These are phyloP conservation scores for Protobothrops mucrosquamatus DNA, from an alignment of 2,113 vertebrate species.

Conservation along the genomic window DNA sequence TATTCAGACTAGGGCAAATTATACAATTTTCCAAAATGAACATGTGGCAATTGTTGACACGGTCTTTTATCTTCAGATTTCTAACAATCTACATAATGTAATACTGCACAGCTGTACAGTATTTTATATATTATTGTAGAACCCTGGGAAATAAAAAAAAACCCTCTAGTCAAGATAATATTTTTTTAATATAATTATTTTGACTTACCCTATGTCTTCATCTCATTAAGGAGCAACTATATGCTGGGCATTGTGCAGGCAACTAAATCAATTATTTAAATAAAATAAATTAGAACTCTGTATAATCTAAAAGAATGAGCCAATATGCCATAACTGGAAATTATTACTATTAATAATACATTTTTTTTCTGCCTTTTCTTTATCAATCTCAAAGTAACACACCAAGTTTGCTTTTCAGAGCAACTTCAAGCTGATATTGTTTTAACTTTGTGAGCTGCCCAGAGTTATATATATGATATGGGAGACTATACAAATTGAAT, in stretches of 20 bases:
- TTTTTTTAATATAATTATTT: background rate
- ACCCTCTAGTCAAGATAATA: background rate
- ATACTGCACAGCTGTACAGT: background rate
- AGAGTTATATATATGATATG: background rate
- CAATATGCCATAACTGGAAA: background rate
- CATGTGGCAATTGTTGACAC: background rate
- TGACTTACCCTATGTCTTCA: background rate
- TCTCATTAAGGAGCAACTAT: background rate
- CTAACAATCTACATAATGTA: background rate
- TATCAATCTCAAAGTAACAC: background rate
- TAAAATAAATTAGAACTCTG: background rate
- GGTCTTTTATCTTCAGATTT: constrained; percentile 5
- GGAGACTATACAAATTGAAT: background rate
- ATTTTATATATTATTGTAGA: background rate
- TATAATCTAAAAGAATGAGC: background rate
- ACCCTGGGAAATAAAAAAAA: background rate
- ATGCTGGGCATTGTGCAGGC: background rate
- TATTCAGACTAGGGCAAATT: background rate
- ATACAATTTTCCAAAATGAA: background rate
- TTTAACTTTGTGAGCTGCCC: background rate
- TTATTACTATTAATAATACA: background rate
- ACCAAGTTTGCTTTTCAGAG: background rate
- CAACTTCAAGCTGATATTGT: background rate
- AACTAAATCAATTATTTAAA: background rate
- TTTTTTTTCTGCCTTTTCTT: background rate